Conservation (phyloP, 2,797 vertebrate genomes). For the Carcharodon carcharias region DNA sequence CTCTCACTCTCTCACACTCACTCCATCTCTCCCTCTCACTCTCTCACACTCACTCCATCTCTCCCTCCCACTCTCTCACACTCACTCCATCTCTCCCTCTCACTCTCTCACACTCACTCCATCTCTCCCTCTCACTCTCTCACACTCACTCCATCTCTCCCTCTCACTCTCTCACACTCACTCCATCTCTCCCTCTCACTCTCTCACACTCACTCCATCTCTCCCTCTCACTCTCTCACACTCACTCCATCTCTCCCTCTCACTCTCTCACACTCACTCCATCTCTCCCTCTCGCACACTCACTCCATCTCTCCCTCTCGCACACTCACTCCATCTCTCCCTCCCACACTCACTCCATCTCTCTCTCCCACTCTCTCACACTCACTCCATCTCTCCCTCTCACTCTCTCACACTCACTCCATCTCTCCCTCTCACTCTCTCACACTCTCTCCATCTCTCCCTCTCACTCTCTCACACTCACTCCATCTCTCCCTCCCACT, state of each 20-base stretch:
- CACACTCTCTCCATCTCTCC: not conserved
- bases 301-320: not conserved
- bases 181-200: not conserved
- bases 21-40: too few relatives aligned
- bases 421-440: not conserved
- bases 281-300: not conserved
- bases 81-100: not conserved
- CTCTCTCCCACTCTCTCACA: not conserved
- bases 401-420: too few relatives aligned
- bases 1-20: not conserved
- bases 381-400: not conserved
- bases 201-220: too few relatives aligned
- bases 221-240: too few relatives aligned
- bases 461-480: too few relatives aligned
- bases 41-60: not conserved
- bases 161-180: too few relatives aligned
- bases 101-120: not conserved
- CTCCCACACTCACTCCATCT: not conserved
- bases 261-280: not conserved
- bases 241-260: too few relatives aligned
- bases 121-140: not conserved
- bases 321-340: not conserved
- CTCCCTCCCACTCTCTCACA: too few relatives aligned
- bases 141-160: too few relatives aligned
- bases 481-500: too few relatives aligned